phyloP scores from a whole-genome alignment of 2,888 invertebrate species.

The Callimorpha dominula region DNA sequence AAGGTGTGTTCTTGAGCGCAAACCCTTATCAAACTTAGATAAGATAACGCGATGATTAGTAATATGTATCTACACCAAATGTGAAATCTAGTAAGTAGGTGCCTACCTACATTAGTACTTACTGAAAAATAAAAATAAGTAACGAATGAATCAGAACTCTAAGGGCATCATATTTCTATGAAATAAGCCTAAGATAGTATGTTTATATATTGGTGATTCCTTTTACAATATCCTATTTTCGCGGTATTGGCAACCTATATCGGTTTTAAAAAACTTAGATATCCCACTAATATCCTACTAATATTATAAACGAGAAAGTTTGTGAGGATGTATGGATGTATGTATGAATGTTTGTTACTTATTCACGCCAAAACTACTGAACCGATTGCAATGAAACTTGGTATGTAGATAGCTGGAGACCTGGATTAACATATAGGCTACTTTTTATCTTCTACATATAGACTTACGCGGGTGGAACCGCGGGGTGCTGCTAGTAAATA shows the following conservation, averaged over 20 bases:
- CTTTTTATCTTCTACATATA: too few species aligned
- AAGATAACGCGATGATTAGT: slow-evolving; percentile 75
- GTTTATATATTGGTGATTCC: neutral
- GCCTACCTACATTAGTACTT: neutral
- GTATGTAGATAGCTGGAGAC: too few species aligned
- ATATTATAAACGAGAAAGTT: too few species aligned
- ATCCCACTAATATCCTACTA: too few species aligned
- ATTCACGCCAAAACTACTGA: too few species aligned
- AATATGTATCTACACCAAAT: slow-evolving; percentile 54
- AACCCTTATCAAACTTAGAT: slow-evolving; percentile 72
- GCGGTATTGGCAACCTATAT: neutral
- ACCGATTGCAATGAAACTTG: too few species aligned
- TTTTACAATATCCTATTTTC: neutral
- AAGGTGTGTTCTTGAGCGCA: slow-evolving; percentile 68
- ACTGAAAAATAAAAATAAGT: slow-evolving; percentile 6
- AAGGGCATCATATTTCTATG: neutral
- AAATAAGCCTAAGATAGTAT: neutral
- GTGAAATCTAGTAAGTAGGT: slow-evolving; percentile 7
- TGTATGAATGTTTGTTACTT: too few species aligned
- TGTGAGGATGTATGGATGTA: too few species aligned
- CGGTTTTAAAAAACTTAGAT: neutral
- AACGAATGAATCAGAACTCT: slow-evolving; percentile 15
- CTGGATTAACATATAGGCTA: too few species aligned
- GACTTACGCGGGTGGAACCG: too few species aligned
- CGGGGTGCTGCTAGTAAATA: too few species aligned